Evolutionary conservation across 1,140 invertebrate genomes (phyloP), one percentile per base, ranked within the genome.

Genomic region (Propsilocerus akamusi): DNA sequence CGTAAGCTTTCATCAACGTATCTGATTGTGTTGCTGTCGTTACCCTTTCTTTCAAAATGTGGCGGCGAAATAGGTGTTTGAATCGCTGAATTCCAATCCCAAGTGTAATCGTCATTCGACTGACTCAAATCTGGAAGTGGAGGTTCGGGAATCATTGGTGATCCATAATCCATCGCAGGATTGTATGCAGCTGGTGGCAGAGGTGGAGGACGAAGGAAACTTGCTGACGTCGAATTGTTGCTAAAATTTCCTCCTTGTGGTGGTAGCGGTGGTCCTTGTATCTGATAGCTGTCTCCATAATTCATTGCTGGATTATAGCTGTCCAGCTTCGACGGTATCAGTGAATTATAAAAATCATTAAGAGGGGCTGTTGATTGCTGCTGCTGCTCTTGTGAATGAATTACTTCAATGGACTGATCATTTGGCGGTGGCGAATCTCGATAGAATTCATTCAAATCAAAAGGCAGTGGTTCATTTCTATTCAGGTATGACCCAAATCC

Each of bases 41-140:
- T 60, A 46, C 59, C 59, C 57, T 73, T 66, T 56, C 78, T 77
- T 53, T 80, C 78, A 53, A 75, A 80, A 28, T 72, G 67, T 1
- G 77, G 77, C 4, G 79, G 79, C 48, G 78, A 80, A 54, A 77
- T 75, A 5, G 78, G 78, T 3, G 76, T 78, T 57, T 76, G 73
- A 0, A 56, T 53, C 8, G 57, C 34, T 46, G 57, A 49, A 51
- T 60, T 62, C 63, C 63, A 65, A 3, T 64, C 59, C 63, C 63
- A 64, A 26, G 57, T 58, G 46, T 54, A 61, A 30, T 63, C 61
- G 37, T 61, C 11, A n/a, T 25, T 63, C 25, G 60, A 58, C 47
- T 57, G 55, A 14, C 46, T 49, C 5, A 49, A 14, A 46, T 46
- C 20, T 47, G 54, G 54, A 10, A 59, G 58, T 37, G 52, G 49